A percentile compares a stretch with the other conserved stretches of the same genome.
Conservation (phyloP, 2,888 invertebrate species). For the Ophioninae sp. region DNA sequence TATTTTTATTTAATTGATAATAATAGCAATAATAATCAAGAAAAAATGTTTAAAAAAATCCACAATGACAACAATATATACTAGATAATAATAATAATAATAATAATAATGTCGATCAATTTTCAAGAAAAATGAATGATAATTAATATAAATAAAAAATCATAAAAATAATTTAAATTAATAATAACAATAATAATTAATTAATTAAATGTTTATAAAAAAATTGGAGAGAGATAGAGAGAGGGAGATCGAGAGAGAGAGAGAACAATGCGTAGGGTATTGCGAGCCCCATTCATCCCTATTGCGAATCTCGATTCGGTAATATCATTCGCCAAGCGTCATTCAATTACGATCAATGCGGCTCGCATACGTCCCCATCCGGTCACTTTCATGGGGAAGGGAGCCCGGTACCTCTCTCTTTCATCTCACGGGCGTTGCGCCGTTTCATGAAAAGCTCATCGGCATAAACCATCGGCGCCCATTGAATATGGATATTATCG, state of each 20-base stretch:
- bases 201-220: background rate
- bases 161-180: too few species aligned
- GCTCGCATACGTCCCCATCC: conserved; percentile 30
- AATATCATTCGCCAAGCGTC: conserved; percentile 76
- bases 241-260: background rate
- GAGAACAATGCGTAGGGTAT: conserved; percentile 50
- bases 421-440: conserved; percentile 35
- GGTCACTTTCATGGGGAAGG: conserved; percentile 10
- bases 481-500: conserved; percentile 74
- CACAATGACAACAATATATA: too few species aligned
- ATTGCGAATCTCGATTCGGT: conserved; percentile 76
- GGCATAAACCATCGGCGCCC: conserved; percentile 69
- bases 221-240: background rate
- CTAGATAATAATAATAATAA: too few species aligned
- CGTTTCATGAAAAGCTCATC: conserved; percentile 59
- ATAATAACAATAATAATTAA: too few species aligned
- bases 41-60: too few species aligned
- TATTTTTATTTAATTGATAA: too few species aligned
- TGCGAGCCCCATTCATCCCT: conserved; percentile 71
- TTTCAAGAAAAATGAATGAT: too few species aligned
- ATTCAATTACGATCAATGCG: conserved; percentile 74
- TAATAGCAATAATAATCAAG: too few species aligned
- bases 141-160: too few species aligned
- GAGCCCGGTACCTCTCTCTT: background rate
- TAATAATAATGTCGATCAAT: too few species aligned